Conservation (phyloP, 2,797 vertebrate genomes). For the Lepidocolaptes lacrymiger region DNA sequence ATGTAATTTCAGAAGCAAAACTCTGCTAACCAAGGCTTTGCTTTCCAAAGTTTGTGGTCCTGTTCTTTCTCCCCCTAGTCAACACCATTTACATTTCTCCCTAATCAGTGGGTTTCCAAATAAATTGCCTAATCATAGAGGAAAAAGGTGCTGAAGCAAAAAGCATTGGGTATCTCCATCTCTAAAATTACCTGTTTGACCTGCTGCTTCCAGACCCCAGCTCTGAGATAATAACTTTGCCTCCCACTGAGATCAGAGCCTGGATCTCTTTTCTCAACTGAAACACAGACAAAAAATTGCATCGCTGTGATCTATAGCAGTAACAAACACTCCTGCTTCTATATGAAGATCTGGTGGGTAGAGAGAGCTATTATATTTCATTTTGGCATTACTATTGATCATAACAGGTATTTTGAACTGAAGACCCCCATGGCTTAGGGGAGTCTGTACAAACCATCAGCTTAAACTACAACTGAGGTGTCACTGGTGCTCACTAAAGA, state of each 20-base stretch:
- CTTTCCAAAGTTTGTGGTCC: neutral
- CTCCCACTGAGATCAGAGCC: neutral
- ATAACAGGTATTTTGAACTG: slow-evolving; percentile 30
- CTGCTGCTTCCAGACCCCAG: slow-evolving; percentile 9
- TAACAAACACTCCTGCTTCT: neutral
- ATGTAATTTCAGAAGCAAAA: neutral
- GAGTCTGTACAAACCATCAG: neutral
- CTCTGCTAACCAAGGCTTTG: neutral
- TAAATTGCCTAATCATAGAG: neutral
- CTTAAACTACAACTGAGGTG: neutral
- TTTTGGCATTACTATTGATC: slow-evolving; percentile 44
- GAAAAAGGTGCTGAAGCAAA: neutral
- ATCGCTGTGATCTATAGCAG: neutral
- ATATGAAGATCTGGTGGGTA: accelerated
- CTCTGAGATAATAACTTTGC: neutral
- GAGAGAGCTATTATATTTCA: neutral
- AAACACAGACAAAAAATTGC: neutral
- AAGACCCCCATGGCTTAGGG: neutral
- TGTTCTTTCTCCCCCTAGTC: neutral
- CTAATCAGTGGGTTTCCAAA: accelerated
- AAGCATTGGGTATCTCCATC: neutral
- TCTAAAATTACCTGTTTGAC: slow-evolving; percentile 60
- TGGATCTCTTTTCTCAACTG: slow-evolving; percentile 7
- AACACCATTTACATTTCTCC: neutral
- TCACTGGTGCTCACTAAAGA: slow-evolving; percentile 37